Evolutionary conservation across 2,113 vertebrate genomes (phyloP).

Genomic region (Toxotes jaculatrix): DNA sequence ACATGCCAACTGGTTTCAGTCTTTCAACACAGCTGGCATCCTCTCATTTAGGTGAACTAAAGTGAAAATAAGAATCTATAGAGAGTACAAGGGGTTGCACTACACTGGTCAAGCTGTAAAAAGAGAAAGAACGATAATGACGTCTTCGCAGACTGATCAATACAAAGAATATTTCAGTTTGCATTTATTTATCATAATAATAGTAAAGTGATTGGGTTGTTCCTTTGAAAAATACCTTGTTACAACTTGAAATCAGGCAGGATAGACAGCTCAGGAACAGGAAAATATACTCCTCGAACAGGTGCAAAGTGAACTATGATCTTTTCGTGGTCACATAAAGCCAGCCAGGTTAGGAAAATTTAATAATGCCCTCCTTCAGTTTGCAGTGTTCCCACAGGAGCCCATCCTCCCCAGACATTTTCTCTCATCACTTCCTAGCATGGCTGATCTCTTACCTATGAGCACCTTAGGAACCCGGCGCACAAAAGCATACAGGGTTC

Average conservation of each 20-base stretch:
- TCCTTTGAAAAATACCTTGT: background rate
- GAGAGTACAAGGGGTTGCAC: background rate
- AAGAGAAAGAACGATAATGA: background rate
- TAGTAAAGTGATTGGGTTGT: background rate
- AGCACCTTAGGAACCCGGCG: slow-evolving; percentile 52
- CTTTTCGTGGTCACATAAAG: slow-evolving; percentile 31
- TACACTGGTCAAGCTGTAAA: background rate
- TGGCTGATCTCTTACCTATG: slow-evolving; percentile 63
- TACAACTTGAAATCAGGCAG: background rate
- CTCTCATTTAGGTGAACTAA: background rate
- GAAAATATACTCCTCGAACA: background rate
- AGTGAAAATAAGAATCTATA: background rate
- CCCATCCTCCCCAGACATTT: slow-evolving; percentile 47
- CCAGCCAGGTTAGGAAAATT: slow-evolving; percentile 44
- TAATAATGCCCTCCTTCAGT: slow-evolving; percentile 56
- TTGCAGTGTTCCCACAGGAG: slow-evolving; percentile 48
- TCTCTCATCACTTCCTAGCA: slow-evolving; percentile 52
- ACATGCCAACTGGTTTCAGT: background rate
- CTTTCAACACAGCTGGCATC: background rate
- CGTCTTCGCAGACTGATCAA: background rate
- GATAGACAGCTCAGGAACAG: slow-evolving; percentile 1
- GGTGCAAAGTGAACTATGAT: slow-evolving; percentile 22
- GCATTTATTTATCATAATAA: background rate
- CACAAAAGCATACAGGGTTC: slow-evolving; percentile 42
- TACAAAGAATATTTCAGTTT: background rate